phyloP scores from a whole-genome alignment of 2,113 vertebrate genomes.

The Rhadina sibilatrix region DNA sequence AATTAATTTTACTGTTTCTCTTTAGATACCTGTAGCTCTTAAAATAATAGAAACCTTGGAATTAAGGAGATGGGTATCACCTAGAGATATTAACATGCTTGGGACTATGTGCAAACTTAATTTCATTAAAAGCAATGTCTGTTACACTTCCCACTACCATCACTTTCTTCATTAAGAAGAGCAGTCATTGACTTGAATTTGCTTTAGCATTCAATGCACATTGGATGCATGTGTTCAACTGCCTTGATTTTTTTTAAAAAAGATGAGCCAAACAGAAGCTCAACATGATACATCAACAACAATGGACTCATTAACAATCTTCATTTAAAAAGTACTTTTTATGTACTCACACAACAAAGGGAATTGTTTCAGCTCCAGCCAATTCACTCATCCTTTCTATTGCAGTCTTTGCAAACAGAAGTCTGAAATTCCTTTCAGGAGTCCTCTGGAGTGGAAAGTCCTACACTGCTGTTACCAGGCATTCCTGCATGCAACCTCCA shows the following conservation, averaged over 20 bases:
- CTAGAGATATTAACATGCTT: neutral
- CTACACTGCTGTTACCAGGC: neutral
- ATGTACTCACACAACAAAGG: neutral
- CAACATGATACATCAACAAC: neutral
- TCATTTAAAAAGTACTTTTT: neutral
- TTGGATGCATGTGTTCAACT: neutral
- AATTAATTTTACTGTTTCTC: conserved; percentile 15
- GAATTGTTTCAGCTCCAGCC: neutral
- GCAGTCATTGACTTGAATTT: neutral
- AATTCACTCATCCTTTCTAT: neutral
- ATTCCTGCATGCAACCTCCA: neutral
- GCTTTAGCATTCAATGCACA: neutral
- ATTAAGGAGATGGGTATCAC: neutral
- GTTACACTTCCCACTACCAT: neutral
- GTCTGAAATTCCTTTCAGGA: neutral
- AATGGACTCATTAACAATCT: neutral
- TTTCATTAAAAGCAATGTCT: neutral
- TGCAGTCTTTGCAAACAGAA: neutral
- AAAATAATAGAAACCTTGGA: neutral
- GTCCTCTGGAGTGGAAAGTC: neutral
- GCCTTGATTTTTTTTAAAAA: neutral
- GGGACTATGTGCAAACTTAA: neutral
- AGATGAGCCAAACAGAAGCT: neutral
- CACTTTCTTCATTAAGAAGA: neutral
- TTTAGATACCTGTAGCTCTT: neutral